Base-by-base conservation (phyloP, 1,140 invertebrate genomes). In the Ceratoteleas bidentatus region DNA sequence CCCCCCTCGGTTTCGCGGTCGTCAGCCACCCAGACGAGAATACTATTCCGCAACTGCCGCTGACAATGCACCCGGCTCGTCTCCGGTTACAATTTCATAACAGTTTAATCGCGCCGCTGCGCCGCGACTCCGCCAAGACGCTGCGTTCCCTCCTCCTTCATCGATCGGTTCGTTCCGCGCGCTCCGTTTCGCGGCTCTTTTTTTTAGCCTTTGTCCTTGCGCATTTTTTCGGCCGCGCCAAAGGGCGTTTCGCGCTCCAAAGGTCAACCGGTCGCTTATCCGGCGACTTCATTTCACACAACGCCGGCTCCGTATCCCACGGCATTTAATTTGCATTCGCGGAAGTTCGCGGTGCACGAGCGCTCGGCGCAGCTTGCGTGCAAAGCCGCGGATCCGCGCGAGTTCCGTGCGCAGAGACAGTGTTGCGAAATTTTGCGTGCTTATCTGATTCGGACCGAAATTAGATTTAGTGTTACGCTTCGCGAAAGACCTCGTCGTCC, bases 321-420 rank as follows among this genome's bases (percentile, higher is more conserved):
- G 76, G 76, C 76, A 83, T 80, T 83, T 85, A 85, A 87, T 86
- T 87, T 87, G 84, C 83, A 85, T 85, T 85, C 54, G 74, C 74
- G 86, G 84, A 86, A 87, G 76, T 77, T 57, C 56, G 77, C 80
- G 40, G 43, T 72, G 61, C 65, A 66, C 70, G 68, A 73, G 54
- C 14, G 64, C 56, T 16, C 65, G 13, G 6, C n/a, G 14, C 60
- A 64, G 75, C n/a, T 79, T 79, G 75, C 75, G 75, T 79, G 75
- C 61, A 75, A 57, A 65, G 62, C 43, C 60, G 11, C 54, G 54
- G 54, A 81, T 75, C 66, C 66, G 62, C 33, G 5, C n/a, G 50
- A 70, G 53, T 70, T 64, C 66, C 79, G 79, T 70, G 75, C 60
- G 66, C 33, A 38, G 66, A 65, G 75, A 78, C 75, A 78, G 66